Evolutionary conservation across 2,797 vertebrate genomes (phyloP), one percentile per base, ranked within the genome.

Genomic region (Protosalanx chinensis): DNA sequence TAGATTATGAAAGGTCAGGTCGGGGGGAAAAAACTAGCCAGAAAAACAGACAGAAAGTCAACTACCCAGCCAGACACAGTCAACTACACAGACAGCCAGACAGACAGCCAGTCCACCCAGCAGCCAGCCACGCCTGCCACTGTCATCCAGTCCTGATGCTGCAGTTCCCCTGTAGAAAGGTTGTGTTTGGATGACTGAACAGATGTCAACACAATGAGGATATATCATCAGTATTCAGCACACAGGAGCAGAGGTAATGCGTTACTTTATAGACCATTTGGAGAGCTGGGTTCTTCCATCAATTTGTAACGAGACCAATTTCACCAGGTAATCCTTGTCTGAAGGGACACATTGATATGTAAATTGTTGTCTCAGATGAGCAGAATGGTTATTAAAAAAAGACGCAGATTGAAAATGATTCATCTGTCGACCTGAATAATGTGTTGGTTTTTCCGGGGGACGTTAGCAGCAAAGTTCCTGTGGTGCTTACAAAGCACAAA

Each of bases 281-380:
- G 70, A 75, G 61, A 77, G 75, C 23, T 5, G 0, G 49, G 37
- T 60, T 76, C 61, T 83, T 83, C 81, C 57, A 87, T 86, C 67
- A 86, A 82, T 78, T 70, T 78, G 79, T 79, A 85, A 83, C 78
- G 75, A 85, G 80, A 85, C 81, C 82, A 86, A 86, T 88, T 81
- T 82, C 74, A 75, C 74, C 73, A 76, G 77, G 81, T 88, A 87
- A 90, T 87, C 77, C 84, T 64, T 72, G 67, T 78, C 64, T 62
- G 80, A 80, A 71, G 72, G 74, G 84, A 78, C 78, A 63, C 79
- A 84, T 84, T 84, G 82, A 85, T 85, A 88, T 89, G 87, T 70
- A 88, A 87, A 91, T 88, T 83, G 70, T 80, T 84, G 84, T 81
- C 80, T 81, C 74, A 59, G 81, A 84, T 59, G 59, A 71, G 77